These are phyloP conservation scores for Tachina lurida DNA, from an alignment of 2,888 invertebrate genomes.

Conservation along the genomic window DNA sequence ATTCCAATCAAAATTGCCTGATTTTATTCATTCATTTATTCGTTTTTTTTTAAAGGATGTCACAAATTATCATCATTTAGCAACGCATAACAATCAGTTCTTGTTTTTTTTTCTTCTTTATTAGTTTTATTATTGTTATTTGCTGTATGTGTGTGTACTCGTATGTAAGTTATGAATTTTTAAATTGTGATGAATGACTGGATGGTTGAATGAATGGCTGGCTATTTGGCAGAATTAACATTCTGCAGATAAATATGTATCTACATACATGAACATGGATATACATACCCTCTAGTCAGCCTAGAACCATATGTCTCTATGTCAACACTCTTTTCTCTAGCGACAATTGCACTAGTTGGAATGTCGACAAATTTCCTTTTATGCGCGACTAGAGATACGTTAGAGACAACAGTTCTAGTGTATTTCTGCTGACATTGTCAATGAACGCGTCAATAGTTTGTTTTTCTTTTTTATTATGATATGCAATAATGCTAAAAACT, in stretches of 20 bases:
- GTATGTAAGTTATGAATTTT: conserved; percentile 29
- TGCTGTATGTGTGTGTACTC: background rate
- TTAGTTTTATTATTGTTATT: conserved; percentile 36
- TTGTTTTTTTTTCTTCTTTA: conserved; percentile 33
- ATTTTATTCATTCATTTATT: conserved; percentile 22
- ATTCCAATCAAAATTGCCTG: conserved; percentile 51
- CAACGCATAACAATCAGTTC: conserved; percentile 80
- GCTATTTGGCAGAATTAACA: conserved; percentile 20
- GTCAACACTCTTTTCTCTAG: no score
- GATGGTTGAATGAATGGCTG: conserved; percentile 17
- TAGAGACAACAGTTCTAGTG: no score
- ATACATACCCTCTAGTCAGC: no score
- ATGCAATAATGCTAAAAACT: no score
- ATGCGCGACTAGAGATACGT: no score
- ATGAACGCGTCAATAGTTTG: no score
- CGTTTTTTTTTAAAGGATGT: conserved; percentile 63
- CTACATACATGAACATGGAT: background rate
- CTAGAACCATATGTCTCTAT: no score
- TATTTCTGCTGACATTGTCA: no score
- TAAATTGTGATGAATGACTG: conserved; percentile 53
- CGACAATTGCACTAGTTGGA: no score
- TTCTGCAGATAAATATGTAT: conserved; percentile 8
- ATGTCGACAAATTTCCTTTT: no score
- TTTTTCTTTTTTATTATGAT: no score
- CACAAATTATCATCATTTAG: conserved; percentile 76